Evolutionary conservation across 2,797 vertebrate genomes (phyloP).

Genomic region (Pachyuromys duprasi): DNA sequence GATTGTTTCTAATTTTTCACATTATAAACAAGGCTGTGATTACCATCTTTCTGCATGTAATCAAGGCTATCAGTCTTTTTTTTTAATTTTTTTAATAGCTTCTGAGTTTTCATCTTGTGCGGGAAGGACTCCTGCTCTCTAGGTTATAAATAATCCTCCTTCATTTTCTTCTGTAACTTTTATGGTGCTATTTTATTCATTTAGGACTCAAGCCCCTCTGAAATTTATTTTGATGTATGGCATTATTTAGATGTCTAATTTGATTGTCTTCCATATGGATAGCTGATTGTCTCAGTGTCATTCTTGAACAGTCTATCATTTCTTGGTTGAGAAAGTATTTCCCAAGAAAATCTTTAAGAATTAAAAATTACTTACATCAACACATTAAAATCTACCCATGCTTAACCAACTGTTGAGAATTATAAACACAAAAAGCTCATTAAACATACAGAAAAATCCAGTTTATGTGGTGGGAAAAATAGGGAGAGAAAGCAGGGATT

Average conservation of each 20-base stretch:
- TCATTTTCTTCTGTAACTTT: slow-evolving; percentile 50
- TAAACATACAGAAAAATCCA: neutral
- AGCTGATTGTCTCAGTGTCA: neutral
- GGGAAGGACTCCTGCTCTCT: slow-evolving; percentile 15
- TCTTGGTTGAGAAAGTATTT: slow-evolving; percentile 32
- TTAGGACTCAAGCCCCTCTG: neutral
- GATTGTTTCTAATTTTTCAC: slow-evolving; percentile 41
- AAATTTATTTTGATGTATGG: slow-evolving; percentile 46
- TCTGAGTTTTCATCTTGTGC: neutral
- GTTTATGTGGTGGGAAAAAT: neutral
- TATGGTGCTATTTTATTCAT: slow-evolving; percentile 22
- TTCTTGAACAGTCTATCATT: slow-evolving; percentile 45
- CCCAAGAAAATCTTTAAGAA: slow-evolving; percentile 48
- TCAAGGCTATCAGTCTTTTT: slow-evolving; percentile 56
- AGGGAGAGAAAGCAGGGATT: neutral
- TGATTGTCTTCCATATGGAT: slow-evolving; percentile 41
- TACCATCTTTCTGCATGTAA: neutral
- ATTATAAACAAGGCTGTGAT: slow-evolving; percentile 54
- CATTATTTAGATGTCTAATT: slow-evolving; percentile 18
- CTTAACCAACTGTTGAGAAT: slow-evolving; percentile 47
- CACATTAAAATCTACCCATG: slow-evolving; percentile 40
- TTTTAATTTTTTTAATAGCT: neutral
- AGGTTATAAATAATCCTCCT: slow-evolving; percentile 62
- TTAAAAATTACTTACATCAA: slow-evolving; percentile 17
- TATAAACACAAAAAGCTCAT: slow-evolving; percentile 45